A percentile compares a stretch with the other conserved stretches of the same genome.
Evolutionary conservation across 2,888 invertebrate species (phyloP).

Genomic region (Eupithecia subumbrata): DNA sequence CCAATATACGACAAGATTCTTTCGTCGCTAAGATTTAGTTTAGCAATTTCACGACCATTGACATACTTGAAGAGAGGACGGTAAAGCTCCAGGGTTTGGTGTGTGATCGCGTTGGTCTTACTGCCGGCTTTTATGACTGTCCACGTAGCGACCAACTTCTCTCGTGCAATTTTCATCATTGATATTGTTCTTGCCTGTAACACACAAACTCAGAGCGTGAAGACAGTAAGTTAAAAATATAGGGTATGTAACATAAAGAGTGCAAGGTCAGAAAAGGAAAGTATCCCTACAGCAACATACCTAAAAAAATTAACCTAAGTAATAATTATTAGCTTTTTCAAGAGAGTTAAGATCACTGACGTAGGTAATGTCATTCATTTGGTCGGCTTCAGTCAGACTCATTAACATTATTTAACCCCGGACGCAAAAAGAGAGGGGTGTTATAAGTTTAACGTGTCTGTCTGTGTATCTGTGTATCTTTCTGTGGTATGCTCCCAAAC

Average conservation of each 20-base stretch:
- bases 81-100: constrained; percentile 63
- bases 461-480: too few relatives aligned
- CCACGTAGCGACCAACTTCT: constrained; percentile 72
- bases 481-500: too few relatives aligned
- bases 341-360: too few relatives aligned
- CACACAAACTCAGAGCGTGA: background rate
- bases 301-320: too few relatives aligned
- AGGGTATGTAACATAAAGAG: background rate
- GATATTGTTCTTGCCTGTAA: constrained; percentile 72
- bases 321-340: too few relatives aligned
- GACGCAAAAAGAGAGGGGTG: too few relatives aligned
- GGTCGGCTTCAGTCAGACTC: too few relatives aligned
- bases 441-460: too few relatives aligned
- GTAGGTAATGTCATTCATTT: too few relatives aligned
- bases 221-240: background rate
- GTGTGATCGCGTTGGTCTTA: constrained; percentile 47
- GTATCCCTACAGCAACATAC: too few relatives aligned
- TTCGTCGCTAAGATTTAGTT: constrained; percentile 65
- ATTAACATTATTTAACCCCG: too few relatives aligned
- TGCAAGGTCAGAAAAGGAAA: background rate
- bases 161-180: constrained; percentile 72
- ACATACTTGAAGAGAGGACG: constrained; percentile 74
- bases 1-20: constrained; percentile 69
- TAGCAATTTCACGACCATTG: constrained; percentile 69
- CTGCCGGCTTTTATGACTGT: constrained; percentile 58